A percentile compares a stretch with the other conserved stretches of the same genome.
Conservation (phyloP, 2,797 vertebrate genomes). For the Remorina albescens region DNA sequence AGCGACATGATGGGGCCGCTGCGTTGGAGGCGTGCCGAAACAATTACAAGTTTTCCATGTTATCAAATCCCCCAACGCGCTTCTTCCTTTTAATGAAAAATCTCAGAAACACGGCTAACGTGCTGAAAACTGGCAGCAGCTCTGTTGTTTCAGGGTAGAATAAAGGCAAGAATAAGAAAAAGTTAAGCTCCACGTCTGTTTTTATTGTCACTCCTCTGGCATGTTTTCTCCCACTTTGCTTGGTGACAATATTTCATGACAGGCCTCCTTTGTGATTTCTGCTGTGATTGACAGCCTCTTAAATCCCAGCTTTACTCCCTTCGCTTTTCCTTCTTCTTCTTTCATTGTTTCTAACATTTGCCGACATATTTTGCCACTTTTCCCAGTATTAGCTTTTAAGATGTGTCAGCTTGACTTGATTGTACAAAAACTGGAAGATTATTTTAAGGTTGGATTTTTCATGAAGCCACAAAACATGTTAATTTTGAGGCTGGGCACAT, state of each 20-base stretch:
- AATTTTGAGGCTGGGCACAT: too few species aligned
- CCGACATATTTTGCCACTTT: slow-evolving; percentile 17
- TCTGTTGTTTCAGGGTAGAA: slow-evolving; percentile 33
- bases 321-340: slow-evolving; percentile 29
- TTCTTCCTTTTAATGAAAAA: neutral
- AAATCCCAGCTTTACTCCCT: neutral
- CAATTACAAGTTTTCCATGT: slow-evolving; percentile 48
- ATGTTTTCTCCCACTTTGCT: slow-evolving; percentile 50
- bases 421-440: neutral
- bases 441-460: neutral
- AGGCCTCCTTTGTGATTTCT: slow-evolving; percentile 41
- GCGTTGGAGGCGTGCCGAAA: slow-evolving; percentile 38
- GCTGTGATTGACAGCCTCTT: slow-evolving; percentile 52
- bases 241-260: slow-evolving; percentile 48
- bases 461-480: too few species aligned
- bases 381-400: slow-evolving; percentile 19
- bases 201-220: slow-evolving; percentile 58
- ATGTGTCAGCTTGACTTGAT: neutral
- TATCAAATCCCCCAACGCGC: slow-evolving; percentile 18
- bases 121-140: slow-evolving; percentile 17
- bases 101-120: neutral
- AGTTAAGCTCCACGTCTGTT: slow-evolving; percentile 20
- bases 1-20: slow-evolving; percentile 25
- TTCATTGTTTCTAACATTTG: neutral
- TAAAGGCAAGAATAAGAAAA: neutral